These are phyloP conservation scores for Castor canadensis DNA, from an alignment of 2,113 vertebrate species.

Conservation along the genomic window DNA sequence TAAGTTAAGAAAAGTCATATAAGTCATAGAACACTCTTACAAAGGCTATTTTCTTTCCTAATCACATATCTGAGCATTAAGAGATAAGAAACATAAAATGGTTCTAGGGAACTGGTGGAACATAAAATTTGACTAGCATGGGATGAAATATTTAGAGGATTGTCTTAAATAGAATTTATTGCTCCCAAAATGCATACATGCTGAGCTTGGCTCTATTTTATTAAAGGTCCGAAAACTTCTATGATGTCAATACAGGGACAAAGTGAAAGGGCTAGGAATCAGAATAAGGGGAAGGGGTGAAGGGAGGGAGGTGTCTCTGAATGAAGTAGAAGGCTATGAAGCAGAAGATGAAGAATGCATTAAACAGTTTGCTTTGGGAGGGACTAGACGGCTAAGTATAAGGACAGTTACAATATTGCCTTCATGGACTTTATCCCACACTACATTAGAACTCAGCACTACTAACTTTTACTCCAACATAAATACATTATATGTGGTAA, in stretches of 20 bases:
- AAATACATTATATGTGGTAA: not conserved
- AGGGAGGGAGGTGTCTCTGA: not conserved
- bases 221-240: not conserved
- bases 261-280: not conserved
- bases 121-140: not conserved
- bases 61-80: not conserved
- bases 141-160: not conserved
- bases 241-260: not conserved
- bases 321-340: conserved; percentile 15
- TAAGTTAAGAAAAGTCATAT: not conserved
- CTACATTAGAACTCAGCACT: not conserved
- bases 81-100: not conserved
- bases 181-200: not conserved
- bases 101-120: not conserved
- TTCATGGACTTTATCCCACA: not conserved
- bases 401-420: not conserved
- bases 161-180: not conserved
- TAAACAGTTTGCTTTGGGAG: not conserved
- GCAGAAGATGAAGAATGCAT: not conserved
- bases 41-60: not conserved
- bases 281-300: not conserved
- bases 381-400: not conserved
- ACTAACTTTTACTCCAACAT: not conserved
- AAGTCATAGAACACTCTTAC: not conserved
- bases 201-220: not conserved